Evolutionary conservation across 2,888 invertebrate genomes (phyloP), one percentile per base, ranked within the genome.

Genomic region (Ornithoptera priamus): DNA sequence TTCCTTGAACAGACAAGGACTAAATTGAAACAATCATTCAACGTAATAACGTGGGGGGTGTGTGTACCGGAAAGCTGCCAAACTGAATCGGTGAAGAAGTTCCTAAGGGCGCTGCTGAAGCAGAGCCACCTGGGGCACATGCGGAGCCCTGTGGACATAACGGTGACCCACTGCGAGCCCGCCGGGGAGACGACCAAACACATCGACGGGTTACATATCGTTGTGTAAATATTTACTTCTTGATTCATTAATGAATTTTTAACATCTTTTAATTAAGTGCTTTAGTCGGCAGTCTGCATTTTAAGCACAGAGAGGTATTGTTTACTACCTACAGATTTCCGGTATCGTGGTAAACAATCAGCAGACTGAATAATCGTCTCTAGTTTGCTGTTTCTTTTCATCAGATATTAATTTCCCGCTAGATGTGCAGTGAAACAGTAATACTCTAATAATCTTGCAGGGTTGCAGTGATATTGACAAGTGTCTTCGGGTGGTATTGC

Each of bases 121-220:
- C 69, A 65, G 18, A 69, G 62, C 46, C 61, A 69, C 30, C n/a
- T 69, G 30, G 62, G 57, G 18, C n/a, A 20, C 15, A 3, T 69
- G 10, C 39, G 46, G 46, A 50, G n/a, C 22, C 24, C 60, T 3
- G 3, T n/a, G 5, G 18, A 65, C 20, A 22, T 65, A 20, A 50
- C 46, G 1, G 17, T 65, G 18, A 50, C 50, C 10, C 42, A 20
- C 5, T 69, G 69, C 30, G 65, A 69, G 58, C 17, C 57, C 17
- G 67, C 62, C 5, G 59, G 59, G 6, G 64, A 64, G 20, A 24
- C 68, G 6, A 64, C n/a, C 6, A 36, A 20, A 4, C 20, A 53
- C 22, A n/a, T 30, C 24, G 50, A 65, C 36, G 62, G 65, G 5
- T 57, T 62, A 46, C 17, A 57, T 57, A 57, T 58, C 20, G 5